These are phyloP conservation scores for Scartelaos histophorus DNA, from an alignment of 2,113 vertebrate species.

Conservation along the genomic window DNA sequence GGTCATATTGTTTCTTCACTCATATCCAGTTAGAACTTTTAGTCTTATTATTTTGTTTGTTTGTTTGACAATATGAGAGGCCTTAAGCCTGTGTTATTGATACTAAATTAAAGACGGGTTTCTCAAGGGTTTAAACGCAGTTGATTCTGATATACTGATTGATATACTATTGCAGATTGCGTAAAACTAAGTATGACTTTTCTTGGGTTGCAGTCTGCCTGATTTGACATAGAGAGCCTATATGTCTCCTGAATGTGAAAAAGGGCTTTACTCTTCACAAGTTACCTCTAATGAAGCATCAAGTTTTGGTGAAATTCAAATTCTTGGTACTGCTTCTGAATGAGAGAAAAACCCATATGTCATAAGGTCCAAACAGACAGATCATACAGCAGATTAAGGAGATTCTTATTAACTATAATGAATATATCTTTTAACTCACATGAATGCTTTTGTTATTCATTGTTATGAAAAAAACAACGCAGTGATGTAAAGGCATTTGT, in stretches of 20 bases:
- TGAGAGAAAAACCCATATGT: neutral
- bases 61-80: too few relatives aligned
- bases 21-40: too few relatives aligned
- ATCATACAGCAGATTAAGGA: neutral
- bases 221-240: neutral
- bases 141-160: too few relatives aligned
- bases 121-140: too few relatives aligned
- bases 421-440: neutral
- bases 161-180: neutral
- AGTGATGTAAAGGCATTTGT: too few relatives aligned
- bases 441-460: too few relatives aligned
- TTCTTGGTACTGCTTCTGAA: constrained; percentile 10
- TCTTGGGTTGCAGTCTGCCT: neutral
- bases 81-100: too few relatives aligned
- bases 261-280: constrained; percentile 57
- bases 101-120: too few relatives aligned
- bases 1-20: too few relatives aligned
- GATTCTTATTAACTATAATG: neutral
- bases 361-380: neutral
- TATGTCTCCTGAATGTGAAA: constrained; percentile 65
- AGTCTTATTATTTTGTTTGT: too few relatives aligned
- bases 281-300: constrained; percentile 66
- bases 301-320: constrained; percentile 35
- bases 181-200: neutral
- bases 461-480: too few relatives aligned